These are phyloP conservation scores for Tribolium castaneum DNA, from an alignment of 1,140 invertebrate genomes.

Conservation along the genomic window DNA sequence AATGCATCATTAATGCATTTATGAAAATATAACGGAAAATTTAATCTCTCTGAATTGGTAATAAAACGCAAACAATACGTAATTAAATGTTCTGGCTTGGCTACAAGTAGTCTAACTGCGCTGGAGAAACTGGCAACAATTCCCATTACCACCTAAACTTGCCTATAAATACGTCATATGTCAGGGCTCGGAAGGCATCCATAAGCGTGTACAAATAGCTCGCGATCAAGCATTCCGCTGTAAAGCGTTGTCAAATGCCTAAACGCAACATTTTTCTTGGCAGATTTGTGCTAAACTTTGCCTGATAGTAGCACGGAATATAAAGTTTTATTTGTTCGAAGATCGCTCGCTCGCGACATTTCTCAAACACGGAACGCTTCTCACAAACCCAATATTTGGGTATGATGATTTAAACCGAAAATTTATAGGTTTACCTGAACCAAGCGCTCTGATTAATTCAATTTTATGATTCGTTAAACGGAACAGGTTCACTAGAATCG, in stretches of 20 bases:
- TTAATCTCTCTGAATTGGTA: too few species aligned
- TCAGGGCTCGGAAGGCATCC: background rate
- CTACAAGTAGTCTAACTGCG: background rate
- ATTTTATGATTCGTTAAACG: conserved; percentile 8
- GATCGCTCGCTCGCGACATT: background rate
- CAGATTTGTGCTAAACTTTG: background rate
- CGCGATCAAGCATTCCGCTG: background rate
- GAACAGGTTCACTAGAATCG: background rate
- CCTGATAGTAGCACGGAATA: conserved; percentile 1
- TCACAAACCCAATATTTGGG: conserved; percentile 9
- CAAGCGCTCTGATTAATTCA: background rate
- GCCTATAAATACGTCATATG: conserved; percentile 1
- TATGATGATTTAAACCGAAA: background rate
- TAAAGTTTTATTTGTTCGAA: conserved; percentile 23
- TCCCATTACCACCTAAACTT: background rate
- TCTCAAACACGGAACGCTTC: conserved; percentile 11
- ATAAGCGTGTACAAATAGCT: background rate
- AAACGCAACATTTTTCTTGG: conserved; percentile 11
- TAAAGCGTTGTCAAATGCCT: conserved; percentile 12
- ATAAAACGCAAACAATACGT: background rate
- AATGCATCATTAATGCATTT: background rate
- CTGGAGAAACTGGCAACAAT: background rate
- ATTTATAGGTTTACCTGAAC: background rate
- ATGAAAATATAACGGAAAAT: too few species aligned
- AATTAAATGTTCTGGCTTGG: background rate